Percentiles rank a stretch among this genome's conserved stretches.
phyloP scores from a whole-genome alignment of 2,113 vertebrate genomes.

The Pipa parva region DNA sequence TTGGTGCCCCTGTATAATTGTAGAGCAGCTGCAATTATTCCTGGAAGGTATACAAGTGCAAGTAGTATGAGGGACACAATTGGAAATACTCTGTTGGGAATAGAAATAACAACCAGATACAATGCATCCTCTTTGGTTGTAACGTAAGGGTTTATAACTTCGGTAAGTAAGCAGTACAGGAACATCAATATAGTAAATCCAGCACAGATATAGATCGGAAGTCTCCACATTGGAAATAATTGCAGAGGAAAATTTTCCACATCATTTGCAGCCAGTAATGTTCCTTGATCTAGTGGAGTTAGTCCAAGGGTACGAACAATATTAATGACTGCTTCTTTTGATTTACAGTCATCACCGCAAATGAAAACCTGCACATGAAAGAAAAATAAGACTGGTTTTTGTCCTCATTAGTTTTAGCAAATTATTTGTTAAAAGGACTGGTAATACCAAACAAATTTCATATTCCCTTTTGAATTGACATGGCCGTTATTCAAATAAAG shows the following conservation, averaged over 20 bases:
- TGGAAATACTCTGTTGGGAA: slow-evolving; percentile 85
- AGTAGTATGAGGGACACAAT: slow-evolving; percentile 79
- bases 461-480: no score
- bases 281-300: slow-evolving; percentile 77
- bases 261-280: slow-evolving; percentile 76
- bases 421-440: no score
- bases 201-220: slow-evolving; percentile 71
- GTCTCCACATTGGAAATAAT: slow-evolving; percentile 89
- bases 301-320: slow-evolving; percentile 75
- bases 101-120: slow-evolving; percentile 76
- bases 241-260: slow-evolving; percentile 88
- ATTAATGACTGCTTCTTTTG: slow-evolving; percentile 79
- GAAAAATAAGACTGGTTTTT: no score
- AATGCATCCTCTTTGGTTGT: slow-evolving; percentile 60
- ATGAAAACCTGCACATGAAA: slow-evolving; percentile 74
- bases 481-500: no score
- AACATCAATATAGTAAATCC: slow-evolving; percentile 69
- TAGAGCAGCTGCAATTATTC: slow-evolving; percentile 79
- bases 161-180: slow-evolving; percentile 68
- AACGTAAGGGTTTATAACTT: slow-evolving; percentile 71
- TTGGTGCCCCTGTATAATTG: slow-evolving; percentile 92
- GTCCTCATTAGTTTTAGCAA: no score
- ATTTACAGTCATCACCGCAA: slow-evolving; percentile 76
- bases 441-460: no score
- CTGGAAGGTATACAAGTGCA: slow-evolving; percentile 85